Base-by-base conservation (phyloP, 2,113 vertebrate species). In the Chrysemys picta region DNA sequence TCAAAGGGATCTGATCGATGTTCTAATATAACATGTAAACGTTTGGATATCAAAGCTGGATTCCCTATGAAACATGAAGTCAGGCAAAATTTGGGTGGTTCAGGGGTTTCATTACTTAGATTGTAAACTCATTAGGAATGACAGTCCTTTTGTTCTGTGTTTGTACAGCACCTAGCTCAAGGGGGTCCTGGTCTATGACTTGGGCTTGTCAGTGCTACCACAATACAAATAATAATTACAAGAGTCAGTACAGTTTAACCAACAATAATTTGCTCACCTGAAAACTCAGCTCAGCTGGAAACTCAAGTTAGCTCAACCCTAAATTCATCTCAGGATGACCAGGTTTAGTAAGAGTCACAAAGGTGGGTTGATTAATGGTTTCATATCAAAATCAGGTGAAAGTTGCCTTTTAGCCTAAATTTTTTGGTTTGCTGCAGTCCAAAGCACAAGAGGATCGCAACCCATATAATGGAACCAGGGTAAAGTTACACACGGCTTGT, bases 351-450 rank as follows among this genome's bases (percentile, higher is more conserved):
- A 52, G 38, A 85, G 42, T 45, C 42, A 27, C 14, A 49, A 72
- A 3, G 0, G 0, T 7, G 29, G 52, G 19, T 21, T 9, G 4
- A 11, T 1, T 38, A 12, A 38, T 0, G 5, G 13, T 5, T 80
- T 84, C 2, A 0, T 38, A 21, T 57, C 27, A 45, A 50, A 82
- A 54, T 19, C 1, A 2, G 22, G 22, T 42, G n/a, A 8, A 1
- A 11, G 17, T 7, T 47, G 42, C 22, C 14, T 42, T 76, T 76
- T 76, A 2, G 2, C 1, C 3, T 27, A 12, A 50, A 21, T 4
- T 22, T 27, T 35, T n/a, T 57, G 65, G 29, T 45, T 75, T 76
- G 8, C 10, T 5, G 47, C 19, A 11, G 2, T 31, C 3, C 53
- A 76, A 54, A 76, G 2, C 4, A 4, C 38, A 1, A 29, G 47